Conservation (phyloP, 2,113 vertebrate genomes). For the Stegostoma tigrinum region DNA sequence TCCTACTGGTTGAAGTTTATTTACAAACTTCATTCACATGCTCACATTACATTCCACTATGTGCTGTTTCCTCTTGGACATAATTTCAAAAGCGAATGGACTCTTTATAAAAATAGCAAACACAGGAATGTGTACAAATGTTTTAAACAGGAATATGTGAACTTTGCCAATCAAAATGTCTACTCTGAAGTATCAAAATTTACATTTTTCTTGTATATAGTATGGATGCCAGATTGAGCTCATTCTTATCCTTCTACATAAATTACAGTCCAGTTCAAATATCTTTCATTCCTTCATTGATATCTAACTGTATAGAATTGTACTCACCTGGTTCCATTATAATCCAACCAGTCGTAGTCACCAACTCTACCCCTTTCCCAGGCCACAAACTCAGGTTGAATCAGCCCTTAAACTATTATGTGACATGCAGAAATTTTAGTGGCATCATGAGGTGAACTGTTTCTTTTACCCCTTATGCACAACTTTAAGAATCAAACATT, state of each 20-base stretch:
- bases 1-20: not conserved
- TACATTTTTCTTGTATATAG: not conserved
- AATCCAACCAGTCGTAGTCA: not conserved
- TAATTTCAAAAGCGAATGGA: not conserved
- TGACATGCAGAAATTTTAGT: not conserved
- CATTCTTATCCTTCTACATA: not conserved
- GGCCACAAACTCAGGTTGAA: not conserved
- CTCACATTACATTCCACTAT: not conserved
- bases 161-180: not conserved
- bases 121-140: not conserved
- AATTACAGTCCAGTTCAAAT: not conserved
- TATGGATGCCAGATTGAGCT: not conserved
- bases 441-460: not conserved
- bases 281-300: not conserved
- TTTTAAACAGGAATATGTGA: not conserved
- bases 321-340: not conserved
- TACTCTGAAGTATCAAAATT: not conserved
- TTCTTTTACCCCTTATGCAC: not conserved
- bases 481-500: not conserved
- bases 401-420: not conserved
- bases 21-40: not conserved
- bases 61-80: not conserved
- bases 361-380: not conserved
- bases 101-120: not conserved
- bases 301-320: not conserved